These are phyloP conservation scores for Clarias laeviceps DNA, from an alignment of 2,797 vertebrate species.

Conservation along the genomic window DNA sequence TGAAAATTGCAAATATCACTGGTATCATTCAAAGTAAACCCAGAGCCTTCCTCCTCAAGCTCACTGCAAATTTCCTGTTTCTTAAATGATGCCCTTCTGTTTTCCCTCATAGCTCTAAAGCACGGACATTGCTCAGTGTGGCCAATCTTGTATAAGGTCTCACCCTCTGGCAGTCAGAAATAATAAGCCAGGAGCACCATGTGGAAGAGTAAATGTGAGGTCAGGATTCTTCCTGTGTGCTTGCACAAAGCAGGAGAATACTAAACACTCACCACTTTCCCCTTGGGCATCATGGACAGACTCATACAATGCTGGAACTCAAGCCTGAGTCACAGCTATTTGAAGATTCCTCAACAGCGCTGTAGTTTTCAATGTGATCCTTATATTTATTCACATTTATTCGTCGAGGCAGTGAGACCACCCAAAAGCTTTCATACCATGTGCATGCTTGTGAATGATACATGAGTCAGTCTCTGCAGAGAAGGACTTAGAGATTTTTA, in stretches of 20 bases:
- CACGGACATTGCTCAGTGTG: background rate
- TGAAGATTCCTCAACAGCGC: background rate
- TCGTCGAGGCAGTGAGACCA: slow-evolving; percentile 6
- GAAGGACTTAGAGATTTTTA: background rate
- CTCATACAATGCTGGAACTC: background rate
- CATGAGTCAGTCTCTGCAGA: background rate
- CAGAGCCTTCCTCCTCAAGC: background rate
- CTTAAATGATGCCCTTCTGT: background rate
- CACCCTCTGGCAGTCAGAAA: slow-evolving; percentile 13
- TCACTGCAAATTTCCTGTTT: background rate
- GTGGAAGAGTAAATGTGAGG: slow-evolving; percentile 1
- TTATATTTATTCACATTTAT: slow-evolving; percentile 20
- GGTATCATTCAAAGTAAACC: background rate
- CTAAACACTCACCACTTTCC: background rate
- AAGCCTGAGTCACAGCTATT: background rate
- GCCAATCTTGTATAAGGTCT: slow-evolving; percentile 7
- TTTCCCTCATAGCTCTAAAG: slow-evolving; percentile 2
- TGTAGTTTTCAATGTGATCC: background rate
- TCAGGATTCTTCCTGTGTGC: background rate
- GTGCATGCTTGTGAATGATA: slow-evolving; percentile 12
- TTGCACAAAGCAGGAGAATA: background rate
- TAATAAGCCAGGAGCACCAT: slow-evolving; percentile 18
- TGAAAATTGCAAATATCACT: slow-evolving; percentile 8
- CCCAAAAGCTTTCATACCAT: slow-evolving; percentile 5
- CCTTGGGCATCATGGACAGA: background rate